Evolutionary conservation across 2,888 invertebrate species (phyloP).

Genomic region (Meganola albula): DNA sequence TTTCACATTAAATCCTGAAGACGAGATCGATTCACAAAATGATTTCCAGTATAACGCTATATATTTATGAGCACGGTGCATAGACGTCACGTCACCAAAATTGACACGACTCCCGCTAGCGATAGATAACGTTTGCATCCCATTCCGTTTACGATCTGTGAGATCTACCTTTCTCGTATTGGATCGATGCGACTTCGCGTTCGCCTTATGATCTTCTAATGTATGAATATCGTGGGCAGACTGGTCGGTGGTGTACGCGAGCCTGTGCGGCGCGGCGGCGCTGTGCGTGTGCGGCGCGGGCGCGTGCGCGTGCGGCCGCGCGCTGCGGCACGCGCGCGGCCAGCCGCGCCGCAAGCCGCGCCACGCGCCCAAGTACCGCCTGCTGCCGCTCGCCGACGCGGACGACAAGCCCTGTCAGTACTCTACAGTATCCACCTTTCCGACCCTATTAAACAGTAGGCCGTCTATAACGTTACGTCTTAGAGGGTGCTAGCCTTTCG

Average conservation of each 20-base stretch:
- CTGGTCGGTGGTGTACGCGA: conserved; percentile 96
- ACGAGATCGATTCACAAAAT: too few species aligned
- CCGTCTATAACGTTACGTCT: too few species aligned
- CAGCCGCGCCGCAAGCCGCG: conserved; percentile 73
- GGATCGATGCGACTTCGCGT: neutral
- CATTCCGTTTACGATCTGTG: conserved; percentile 1
- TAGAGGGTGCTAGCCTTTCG: too few species aligned
- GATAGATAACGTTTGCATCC: too few species aligned
- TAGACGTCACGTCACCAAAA: too few species aligned
- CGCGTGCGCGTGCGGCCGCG: conserved; percentile 80
- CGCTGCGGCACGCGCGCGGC: conserved; percentile 63
- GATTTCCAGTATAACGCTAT: too few species aligned
- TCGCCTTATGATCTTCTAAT: neutral
- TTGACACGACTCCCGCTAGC: too few species aligned
- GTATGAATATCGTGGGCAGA: conserved; percentile 64
- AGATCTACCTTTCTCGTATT: neutral
- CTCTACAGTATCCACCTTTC: too few species aligned
- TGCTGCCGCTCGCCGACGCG: conserved; percentile 84
- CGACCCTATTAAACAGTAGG: too few species aligned
- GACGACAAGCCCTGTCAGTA: conserved; percentile 83
- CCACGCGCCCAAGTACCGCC: conserved; percentile 78
- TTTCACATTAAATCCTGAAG: too few species aligned
- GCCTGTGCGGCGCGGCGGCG: conserved; percentile 82
- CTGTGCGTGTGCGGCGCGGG: conserved; percentile 79
- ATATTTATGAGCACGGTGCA: too few species aligned